phyloP scores from a whole-genome alignment of 2,113 vertebrate genomes.

The Fregetta grallaria region DNA sequence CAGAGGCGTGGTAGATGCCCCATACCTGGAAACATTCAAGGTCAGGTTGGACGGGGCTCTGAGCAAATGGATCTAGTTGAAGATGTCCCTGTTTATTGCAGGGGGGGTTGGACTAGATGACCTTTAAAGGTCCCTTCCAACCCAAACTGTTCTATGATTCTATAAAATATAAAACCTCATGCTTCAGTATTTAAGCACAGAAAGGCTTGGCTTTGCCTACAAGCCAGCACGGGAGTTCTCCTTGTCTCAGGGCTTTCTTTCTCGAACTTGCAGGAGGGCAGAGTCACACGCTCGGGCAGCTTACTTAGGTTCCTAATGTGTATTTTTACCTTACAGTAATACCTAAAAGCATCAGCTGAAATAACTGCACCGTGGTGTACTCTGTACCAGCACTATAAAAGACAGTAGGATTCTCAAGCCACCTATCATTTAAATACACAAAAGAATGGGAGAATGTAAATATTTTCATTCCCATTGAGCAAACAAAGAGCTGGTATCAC shows the following conservation, averaged over 20 bases:
- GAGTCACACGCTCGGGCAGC: rapidly evolving
- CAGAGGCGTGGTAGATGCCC: no score
- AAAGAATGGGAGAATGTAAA: slow-evolving; percentile 30
- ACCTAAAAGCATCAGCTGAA: background rate
- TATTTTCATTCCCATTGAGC: slow-evolving; percentile 13
- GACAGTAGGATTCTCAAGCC: background rate
- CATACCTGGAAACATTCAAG: no score
- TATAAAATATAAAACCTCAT: background rate
- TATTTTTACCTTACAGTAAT: background rate
- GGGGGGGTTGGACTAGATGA: no score
- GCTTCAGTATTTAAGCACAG: background rate
- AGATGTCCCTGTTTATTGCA: no score
- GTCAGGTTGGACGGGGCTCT: no score
- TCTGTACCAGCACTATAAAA: background rate
- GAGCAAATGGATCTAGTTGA: no score
- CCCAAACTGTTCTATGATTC: no score
- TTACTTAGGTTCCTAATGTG: background rate
- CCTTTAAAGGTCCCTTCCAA: no score
- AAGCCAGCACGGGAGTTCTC: background rate
- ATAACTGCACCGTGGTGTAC: rapidly evolving
- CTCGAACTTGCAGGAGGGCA: background rate
- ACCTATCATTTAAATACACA: slow-evolving; percentile 14
- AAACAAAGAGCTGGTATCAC: slow-evolving; percentile 13
- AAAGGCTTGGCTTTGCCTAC: background rate
- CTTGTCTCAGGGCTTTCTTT: background rate